phyloP scores from a whole-genome alignment of 1,140 invertebrate species.

The Conopomorpha cramerella region DNA sequence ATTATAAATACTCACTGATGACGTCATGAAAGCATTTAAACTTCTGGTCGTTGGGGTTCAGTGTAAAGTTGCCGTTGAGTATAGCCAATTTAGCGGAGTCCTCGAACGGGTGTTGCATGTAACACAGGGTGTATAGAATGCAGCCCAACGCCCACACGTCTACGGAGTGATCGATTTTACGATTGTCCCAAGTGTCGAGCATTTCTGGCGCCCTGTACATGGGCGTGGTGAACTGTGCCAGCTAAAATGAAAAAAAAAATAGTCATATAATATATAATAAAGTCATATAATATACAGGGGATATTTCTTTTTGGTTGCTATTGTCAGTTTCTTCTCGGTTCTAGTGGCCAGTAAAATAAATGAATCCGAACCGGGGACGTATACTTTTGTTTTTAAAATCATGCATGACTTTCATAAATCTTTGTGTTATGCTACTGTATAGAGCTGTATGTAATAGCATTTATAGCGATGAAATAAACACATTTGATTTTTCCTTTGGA shows the following conservation, averaged over 20 bases:
- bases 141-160: conserved; percentile 99
- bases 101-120: conserved; percentile 95
- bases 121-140: conserved; percentile 91
- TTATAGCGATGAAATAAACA: too few relatives aligned
- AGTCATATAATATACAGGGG: too few relatives aligned
- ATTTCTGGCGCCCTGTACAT: conserved; percentile 95
- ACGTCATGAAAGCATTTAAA: conserved; percentile 88
- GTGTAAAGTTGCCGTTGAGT: conserved; percentile 92
- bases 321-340: too few relatives aligned
- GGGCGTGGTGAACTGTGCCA: conserved; percentile 73
- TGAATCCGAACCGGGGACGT: too few relatives aligned
- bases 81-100: conserved; percentile 95
- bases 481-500: too few relatives aligned
- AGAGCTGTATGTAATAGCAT: too few relatives aligned
- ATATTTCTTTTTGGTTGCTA: too few relatives aligned
- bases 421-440: too few relatives aligned
- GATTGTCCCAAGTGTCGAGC: conserved; percentile 97
- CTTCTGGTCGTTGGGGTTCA: conserved; percentile 79
- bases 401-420: too few relatives aligned
- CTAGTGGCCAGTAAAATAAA: too few relatives aligned
- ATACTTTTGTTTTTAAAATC: too few relatives aligned
- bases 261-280: too few relatives aligned
- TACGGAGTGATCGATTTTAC: conserved; percentile 82
- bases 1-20: conserved; percentile 78
- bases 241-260: conserved; percentile 10